phyloP scores from a whole-genome alignment of 2,113 vertebrate species.

The Abramis brama region DNA sequence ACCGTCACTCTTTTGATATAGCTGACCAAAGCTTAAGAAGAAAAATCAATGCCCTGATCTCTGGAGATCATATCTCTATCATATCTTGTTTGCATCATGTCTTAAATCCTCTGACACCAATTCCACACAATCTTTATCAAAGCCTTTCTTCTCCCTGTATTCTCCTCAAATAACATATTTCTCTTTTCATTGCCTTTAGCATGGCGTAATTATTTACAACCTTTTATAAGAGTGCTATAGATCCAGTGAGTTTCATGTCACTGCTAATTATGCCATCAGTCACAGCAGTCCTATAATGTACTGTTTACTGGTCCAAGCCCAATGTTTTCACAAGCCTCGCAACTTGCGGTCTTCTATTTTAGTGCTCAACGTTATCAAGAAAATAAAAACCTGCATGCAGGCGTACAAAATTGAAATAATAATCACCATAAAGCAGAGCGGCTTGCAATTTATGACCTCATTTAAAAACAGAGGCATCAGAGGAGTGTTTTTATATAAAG shows the following conservation, averaged over 20 bases:
- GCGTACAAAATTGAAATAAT: conserved; percentile 49
- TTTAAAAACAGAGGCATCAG: conserved; percentile 58
- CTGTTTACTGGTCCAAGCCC: conserved; percentile 10
- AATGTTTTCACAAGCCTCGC: conserved; percentile 33
- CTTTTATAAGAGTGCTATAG: conserved; percentile 18
- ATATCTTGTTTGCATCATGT: neutral
- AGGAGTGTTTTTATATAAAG: conserved; percentile 49
- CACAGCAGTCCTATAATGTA: conserved; percentile 28
- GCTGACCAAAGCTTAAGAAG: neutral
- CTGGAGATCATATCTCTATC: neutral
- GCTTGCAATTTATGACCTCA: conserved; percentile 55
- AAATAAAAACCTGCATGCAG: conserved; percentile 43
- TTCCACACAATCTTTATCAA: conserved; percentile 28
- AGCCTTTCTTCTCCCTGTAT: conserved; percentile 1
- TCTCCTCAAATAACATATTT: neutral
- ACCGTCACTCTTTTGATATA: neutral
- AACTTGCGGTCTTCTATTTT: conserved; percentile 23
- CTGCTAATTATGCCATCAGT: conserved; percentile 33
- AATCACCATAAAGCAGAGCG: conserved; percentile 42
- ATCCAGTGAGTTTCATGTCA: conserved; percentile 27
- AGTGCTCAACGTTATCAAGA: conserved; percentile 16
- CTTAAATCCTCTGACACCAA: conserved; percentile 14
- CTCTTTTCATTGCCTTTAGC: neutral
- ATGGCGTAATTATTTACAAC: neutral
- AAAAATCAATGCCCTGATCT: conserved; percentile 26